These are phyloP conservation scores for Zoroaster sp. DNA, from an alignment of 53 echinoderm and acorn worm species.

Conservation along the genomic window DNA sequence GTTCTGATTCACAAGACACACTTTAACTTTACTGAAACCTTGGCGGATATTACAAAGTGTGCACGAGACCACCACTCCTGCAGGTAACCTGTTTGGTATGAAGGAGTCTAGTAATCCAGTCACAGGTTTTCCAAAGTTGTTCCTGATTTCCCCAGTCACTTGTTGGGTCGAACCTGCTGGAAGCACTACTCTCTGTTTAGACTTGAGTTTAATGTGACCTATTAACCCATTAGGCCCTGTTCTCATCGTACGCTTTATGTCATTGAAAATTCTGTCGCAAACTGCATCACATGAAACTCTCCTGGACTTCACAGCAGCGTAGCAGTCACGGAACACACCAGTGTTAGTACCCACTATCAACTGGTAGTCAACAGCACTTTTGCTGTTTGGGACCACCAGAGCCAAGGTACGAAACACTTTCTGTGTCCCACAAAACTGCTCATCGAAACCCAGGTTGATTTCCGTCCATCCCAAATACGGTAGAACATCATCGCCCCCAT, in stretches of 20 bases:
- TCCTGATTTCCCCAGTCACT: background rate
- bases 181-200: background rate
- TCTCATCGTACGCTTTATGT: background rate
- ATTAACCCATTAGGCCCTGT: background rate
- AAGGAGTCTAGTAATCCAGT: background rate
- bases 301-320: background rate
- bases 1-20: background rate
- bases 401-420: background rate
- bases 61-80: background rate
- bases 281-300: too few species aligned
- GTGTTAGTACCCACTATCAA: slow-evolving; percentile 25
- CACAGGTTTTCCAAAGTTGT: background rate
- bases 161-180: background rate
- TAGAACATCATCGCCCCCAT: slow-evolving; percentile 40
- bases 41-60: background rate
- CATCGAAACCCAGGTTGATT: background rate
- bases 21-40: background rate
- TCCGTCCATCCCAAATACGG: slow-evolving; percentile 58
- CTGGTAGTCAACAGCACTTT: background rate
- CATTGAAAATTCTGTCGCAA: too few species aligned
- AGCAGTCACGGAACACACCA: background rate
- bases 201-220: background rate
- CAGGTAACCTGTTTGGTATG: background rate
- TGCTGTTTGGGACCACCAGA: slow-evolving; percentile 37
- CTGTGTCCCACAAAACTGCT: slow-evolving; percentile 3